Base-by-base conservation (phyloP, 2,797 vertebrate genomes). In the Macrochelys suwanniensis region DNA sequence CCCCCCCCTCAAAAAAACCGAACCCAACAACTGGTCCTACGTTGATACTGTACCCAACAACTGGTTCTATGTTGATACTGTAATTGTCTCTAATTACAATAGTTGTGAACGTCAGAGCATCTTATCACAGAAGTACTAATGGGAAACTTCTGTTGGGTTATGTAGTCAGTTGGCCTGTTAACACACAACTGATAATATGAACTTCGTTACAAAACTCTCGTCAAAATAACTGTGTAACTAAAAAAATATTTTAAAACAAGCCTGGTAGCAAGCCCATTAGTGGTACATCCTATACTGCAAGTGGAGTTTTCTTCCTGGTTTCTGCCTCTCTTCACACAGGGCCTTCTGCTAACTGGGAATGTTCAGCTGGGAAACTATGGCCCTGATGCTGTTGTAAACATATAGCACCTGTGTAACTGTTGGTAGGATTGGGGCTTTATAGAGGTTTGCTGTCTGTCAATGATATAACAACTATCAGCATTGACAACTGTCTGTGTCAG, bases 271-370 rank as follows among this genome's bases (percentile, higher is more conserved):
- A 84, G 87, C 61, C 42, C 21, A 25, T 80, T 11, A 0, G 42
- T 90, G 88, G 57, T 80, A 92, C 84, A 83, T 92, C 92, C 89
- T 94, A 88, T 92, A 26, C 31, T 89, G 65, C 11, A 0, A 56
- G 37, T 82, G 59, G 87, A 65, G 57, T 59, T 94, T 56, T 51
- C 82, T 94, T 96, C 95, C 95, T 94, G 85, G 42, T 91, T 90
- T 90, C 56, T 83, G 10, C 90, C 84, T 94, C 50, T 57, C 33
- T 51, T 0, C 9, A 3, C 42, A 50, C 80, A 15, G 13, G 16
- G 31, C 9, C 47, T 37, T 37, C 15, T 76, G 23, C 74, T 76
- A 16, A 45, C 33, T 68, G 71, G 37, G 45, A 21, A 49, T 15
- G 26, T 23, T 45, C 11, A 45, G 23, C 11, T 47, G 8, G 25